Evolutionary conservation across 2,888 invertebrate genomes (phyloP).

Genomic region (Oscheius sp.): DNA sequence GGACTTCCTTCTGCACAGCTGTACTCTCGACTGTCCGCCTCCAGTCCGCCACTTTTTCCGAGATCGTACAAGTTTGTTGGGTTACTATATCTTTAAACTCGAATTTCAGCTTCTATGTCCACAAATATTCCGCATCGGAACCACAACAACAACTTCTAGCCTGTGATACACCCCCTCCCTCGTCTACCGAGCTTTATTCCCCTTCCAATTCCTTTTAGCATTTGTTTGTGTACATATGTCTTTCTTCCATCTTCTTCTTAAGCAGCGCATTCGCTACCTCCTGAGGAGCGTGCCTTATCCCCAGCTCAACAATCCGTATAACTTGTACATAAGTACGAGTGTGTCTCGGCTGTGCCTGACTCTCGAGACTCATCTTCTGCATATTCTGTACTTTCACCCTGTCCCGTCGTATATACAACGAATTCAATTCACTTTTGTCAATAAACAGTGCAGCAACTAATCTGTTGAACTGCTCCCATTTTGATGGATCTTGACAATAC

Average conservation of each 20-base stretch:
- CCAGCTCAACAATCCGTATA: neutral
- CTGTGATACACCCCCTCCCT: slow-evolving; percentile 16
- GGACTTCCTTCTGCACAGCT: slow-evolving; percentile 53
- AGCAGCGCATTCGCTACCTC: slow-evolving; percentile 14
- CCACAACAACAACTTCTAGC: neutral
- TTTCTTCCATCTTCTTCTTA: neutral
- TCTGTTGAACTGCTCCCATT: too few species aligned
- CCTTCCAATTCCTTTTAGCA: neutral
- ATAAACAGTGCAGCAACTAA: too few species aligned
- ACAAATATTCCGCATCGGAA: neutral
- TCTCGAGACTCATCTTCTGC: neutral
- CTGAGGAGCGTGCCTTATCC: slow-evolving; percentile 26
- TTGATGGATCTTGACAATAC: too few species aligned
- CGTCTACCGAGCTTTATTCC: slow-evolving; percentile 13
- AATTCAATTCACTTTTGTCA: too few species aligned
- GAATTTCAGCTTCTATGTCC: slow-evolving; percentile 8
- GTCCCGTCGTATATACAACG: too few species aligned
- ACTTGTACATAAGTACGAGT: slow-evolving; percentile 32
- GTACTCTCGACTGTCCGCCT: slow-evolving; percentile 49
- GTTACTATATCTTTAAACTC: too few species aligned
- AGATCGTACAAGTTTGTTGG: slow-evolving; percentile 41
- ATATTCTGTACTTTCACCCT: too few species aligned
- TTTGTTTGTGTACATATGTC: slow-evolving; percentile 22
- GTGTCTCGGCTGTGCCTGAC: slow-evolving; percentile 30
- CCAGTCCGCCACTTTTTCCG: slow-evolving; percentile 54